Conservation (phyloP, 2,888 invertebrate genomes). For the Candidula unifasciata region DNA sequence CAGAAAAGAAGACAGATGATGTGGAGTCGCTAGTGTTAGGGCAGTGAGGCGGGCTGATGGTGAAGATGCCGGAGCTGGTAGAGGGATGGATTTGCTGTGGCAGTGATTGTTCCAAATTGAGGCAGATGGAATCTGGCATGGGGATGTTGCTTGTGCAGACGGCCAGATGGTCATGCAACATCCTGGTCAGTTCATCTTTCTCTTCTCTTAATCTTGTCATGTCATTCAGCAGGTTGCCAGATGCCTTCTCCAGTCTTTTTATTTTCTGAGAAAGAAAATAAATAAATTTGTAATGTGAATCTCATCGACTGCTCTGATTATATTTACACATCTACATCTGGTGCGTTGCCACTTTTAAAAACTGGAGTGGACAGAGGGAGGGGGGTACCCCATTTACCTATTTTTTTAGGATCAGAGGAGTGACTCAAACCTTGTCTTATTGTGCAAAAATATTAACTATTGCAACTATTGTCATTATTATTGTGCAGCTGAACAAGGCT, state of each 20-base stretch:
- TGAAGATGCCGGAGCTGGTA: not conserved
- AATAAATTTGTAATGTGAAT: not conserved
- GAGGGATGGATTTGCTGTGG: not conserved
- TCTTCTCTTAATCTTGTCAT: constrained; percentile 50
- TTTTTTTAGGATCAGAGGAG: too few relatives aligned
- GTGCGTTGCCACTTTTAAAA: too few relatives aligned
- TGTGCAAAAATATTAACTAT: too few relatives aligned
- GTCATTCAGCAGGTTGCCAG: constrained; percentile 4
- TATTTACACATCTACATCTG: too few relatives aligned
- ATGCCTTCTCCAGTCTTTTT: constrained; percentile 29
- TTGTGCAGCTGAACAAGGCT: too few relatives aligned
- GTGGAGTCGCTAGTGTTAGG: constrained; percentile 31
- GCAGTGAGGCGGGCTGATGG: not conserved
- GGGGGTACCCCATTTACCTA: too few relatives aligned
- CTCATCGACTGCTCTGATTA: not conserved
- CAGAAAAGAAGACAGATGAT: constrained; percentile 32
- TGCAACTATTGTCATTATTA: too few relatives aligned
- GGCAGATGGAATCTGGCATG: not conserved
- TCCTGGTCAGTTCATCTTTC: constrained; percentile 51
- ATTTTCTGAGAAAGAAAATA: constrained; percentile 43
- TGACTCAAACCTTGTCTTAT: too few relatives aligned
- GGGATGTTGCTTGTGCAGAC: constrained; percentile 50
- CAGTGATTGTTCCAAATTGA: not conserved
- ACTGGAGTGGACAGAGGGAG: too few relatives aligned
- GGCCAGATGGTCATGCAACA: constrained; percentile 54